phyloP scores from a whole-genome alignment of 2,888 invertebrate genomes.

The Parelbella ahira region DNA sequence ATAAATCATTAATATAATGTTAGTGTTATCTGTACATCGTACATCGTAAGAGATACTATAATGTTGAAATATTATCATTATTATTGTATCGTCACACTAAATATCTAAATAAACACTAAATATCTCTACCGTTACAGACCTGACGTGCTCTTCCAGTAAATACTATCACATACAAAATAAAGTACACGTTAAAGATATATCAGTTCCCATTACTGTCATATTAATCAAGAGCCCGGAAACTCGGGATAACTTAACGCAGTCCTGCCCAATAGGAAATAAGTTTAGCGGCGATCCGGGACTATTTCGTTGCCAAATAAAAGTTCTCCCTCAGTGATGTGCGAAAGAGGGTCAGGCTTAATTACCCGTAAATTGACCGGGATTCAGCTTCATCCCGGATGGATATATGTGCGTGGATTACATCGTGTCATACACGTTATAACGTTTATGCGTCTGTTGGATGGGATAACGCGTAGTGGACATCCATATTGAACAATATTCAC shows the following conservation, averaged over 20 bases:
- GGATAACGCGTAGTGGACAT: no score
- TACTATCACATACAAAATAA: no score
- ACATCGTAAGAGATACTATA: no score
- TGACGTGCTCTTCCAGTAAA: no score
- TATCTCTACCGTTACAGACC: no score
- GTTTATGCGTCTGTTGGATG: constrained; percentile 28
- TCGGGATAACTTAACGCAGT: constrained; percentile 38
- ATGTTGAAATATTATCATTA: no score
- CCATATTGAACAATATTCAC: no score
- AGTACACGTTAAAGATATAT: not conserved
- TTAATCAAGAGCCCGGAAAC: constrained; percentile 17
- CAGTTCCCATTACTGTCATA: constrained; percentile 3
- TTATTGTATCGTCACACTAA: no score
- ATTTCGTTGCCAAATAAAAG: constrained; percentile 71
- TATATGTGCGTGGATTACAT: constrained; percentile 56
- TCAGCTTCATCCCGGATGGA: constrained; percentile 66
- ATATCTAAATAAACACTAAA: no score
- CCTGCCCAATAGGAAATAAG: constrained; percentile 58
- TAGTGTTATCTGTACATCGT: no score
- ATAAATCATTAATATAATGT: no score
- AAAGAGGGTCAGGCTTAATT: constrained; percentile 79
- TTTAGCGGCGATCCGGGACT: constrained; percentile 58
- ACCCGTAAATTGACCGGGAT: constrained; percentile 78
- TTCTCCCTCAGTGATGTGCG: constrained; percentile 58
- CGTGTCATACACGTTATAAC: constrained; percentile 52